Evolutionary conservation across 1,140 invertebrate species (phyloP), one percentile per base, ranked within the genome.

Genomic region (Popillia japonica): DNA sequence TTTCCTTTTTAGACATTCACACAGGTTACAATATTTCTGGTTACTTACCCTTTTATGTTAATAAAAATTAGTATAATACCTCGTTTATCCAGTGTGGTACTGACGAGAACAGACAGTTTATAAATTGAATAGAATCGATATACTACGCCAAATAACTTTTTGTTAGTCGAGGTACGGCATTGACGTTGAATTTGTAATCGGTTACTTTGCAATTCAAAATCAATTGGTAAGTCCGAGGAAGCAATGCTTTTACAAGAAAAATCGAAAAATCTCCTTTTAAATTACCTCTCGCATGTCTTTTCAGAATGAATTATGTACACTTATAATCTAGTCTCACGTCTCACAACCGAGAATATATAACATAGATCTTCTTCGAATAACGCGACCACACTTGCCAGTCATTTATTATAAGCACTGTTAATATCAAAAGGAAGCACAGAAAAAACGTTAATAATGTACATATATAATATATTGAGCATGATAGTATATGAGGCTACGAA

Each of bases 321-420:
- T 17, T n/a, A 14, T 48, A 48, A 14, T 48, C 10, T n/a, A 48
- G 3, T 10, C 10, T 48, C 17, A 17, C 48, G 2, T 55, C 48
- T 55, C 17, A 17, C 6, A 14, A 48, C 10, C 44, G 17, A 7
- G 17, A 6, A 55, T 55, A 17, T 17, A n/a, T 17, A 17, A 17
- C 17, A 55, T n/a, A 55, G 6, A 55, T n/a, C 4, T 55, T n/a
- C 14, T n/a, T 17, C 17, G 17, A 17, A 17, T 55, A 55, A 55
- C 14, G 48, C 48, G 17, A 55, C 48, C 27, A n/a, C 48, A 55
- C 48, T 55, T 55, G 48, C 17, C 14, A 55, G 48, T 14, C 48
- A 55, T 55, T 55, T 55, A 55, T 55, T 17, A 55, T 55, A 17
- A 55, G 17, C 14, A 55, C 48, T 55, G 48, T 55, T 55, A 55